Evolutionary conservation across 1,140 invertebrate species (phyloP).

Genomic region (Lucilia cuprina): DNA sequence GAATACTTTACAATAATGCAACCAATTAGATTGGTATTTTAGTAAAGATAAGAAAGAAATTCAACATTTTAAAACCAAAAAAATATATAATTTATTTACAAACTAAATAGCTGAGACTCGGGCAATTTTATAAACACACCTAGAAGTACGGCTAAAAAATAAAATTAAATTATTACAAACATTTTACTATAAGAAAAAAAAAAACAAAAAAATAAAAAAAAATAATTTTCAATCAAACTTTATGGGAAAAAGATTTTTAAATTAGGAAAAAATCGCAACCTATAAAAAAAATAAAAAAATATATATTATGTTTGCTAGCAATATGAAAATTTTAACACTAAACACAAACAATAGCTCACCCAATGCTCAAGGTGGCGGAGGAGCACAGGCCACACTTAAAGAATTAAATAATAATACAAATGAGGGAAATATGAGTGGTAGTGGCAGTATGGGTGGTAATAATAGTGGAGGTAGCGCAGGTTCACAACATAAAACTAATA

Average conservation of each 20-base stretch:
- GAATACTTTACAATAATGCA: neutral
- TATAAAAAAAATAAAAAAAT: neutral
- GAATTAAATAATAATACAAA: neutral
- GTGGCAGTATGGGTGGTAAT: neutral
- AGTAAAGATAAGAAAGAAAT: neutral
- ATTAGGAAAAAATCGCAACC: neutral
- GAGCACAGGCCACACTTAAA: neutral
- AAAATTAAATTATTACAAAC: neutral
- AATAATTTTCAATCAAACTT: neutral
- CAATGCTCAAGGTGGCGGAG: neutral
- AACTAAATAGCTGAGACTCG: neutral
- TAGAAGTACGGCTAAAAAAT: neutral
- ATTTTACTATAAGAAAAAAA: neutral
- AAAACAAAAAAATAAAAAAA: neutral
- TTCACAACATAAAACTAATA: conserved; percentile 46
- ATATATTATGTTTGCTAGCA: conserved; percentile 10
- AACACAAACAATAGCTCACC: neutral
- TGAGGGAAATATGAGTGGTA: neutral
- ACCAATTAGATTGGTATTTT: neutral
- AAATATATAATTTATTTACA: neutral
- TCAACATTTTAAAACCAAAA: neutral
- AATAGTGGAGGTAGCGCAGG: conserved; percentile 38
- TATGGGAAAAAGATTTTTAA: neutral
- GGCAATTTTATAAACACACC: conserved; percentile 24
- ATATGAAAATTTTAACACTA: conserved; percentile 30